Base-by-base conservation (phyloP, 2,113 vertebrate genomes). In the Rostratula benghalensis region DNA sequence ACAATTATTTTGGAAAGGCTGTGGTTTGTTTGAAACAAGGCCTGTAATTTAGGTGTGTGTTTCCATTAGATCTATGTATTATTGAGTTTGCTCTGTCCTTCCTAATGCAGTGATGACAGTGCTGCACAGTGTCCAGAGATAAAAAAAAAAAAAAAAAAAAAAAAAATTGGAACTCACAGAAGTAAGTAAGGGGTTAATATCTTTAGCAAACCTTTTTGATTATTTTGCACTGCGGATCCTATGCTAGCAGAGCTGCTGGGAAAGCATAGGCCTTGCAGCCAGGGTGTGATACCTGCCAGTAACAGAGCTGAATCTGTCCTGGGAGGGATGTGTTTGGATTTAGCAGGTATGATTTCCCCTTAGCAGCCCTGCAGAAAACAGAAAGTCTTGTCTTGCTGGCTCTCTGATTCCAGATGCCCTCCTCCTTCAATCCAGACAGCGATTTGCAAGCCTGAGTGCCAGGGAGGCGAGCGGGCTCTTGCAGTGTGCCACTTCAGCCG, bases 1-100 rank as follows among this genome's bases (percentile, higher is more conserved):
- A 61, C 59, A 90, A 93, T 80, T 76, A 67, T 75, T 94, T 83
- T 86, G 64, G 59, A 77, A 95, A 85, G 60, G 21, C 46, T 74
- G 24, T 86, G 79, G 70, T 95, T 90, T 83, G 27, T 92, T 69
- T 92, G 82, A 65, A 93, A 63, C 25, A 23, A 12, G 64, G 22
- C 48, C 73, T 68, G 10, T 92, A 94, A 86, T 90, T 83, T 64
- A 77, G 43, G 25, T 51, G 10, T 79, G 41, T 2, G 1, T 91
- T 94, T 91, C 65, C 27, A 67, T 83, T 74, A 73, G n/a, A 48
- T 57, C n/a, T 0, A 1, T 54, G 20, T 39, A 13, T 76, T 94
- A 70, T 1, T 50, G 48, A 92, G 39, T 41, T 64, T 60, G 11
- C 33, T 56, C 43, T 67, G 41, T 80, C 51, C n/a, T 67, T 82